phyloP scores from a whole-genome alignment of 2,888 invertebrate genomes.

The Lacanobia wlatinum region DNA sequence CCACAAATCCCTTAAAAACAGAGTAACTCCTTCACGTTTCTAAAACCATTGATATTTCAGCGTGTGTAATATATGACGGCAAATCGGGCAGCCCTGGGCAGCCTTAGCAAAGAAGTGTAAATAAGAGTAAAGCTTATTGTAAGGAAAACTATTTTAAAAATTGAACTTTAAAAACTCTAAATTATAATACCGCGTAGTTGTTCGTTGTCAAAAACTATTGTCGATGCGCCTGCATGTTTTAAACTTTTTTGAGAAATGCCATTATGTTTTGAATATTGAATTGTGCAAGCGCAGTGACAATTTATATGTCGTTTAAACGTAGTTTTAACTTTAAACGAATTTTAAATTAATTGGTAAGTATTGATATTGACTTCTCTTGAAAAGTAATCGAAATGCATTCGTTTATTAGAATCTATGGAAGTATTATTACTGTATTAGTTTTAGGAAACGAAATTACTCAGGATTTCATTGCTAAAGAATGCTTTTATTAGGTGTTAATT shows the following conservation, averaged over 20 bases:
- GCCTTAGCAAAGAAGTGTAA: slow-evolving; percentile 40
- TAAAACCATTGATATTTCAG: slow-evolving; percentile 37
- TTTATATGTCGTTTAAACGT: slow-evolving; percentile 14
- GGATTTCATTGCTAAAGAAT: neutral
- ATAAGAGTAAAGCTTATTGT: slow-evolving; percentile 46
- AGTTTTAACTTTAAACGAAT: slow-evolving; percentile 20
- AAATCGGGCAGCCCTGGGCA: slow-evolving; percentile 35
- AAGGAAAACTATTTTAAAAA: slow-evolving; percentile 28
- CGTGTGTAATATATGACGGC: slow-evolving; percentile 9
- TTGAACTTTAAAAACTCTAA: slow-evolving; percentile 10
- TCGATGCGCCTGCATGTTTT: slow-evolving; percentile 12
- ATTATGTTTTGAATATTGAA: slow-evolving; percentile 21
- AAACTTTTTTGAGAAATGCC: neutral
- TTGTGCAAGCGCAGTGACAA: slow-evolving; percentile 11
- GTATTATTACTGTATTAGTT: slow-evolving; percentile 57
- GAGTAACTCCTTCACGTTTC: slow-evolving; percentile 20
- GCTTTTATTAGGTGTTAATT: slow-evolving; percentile 19
- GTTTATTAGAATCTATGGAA: slow-evolving; percentile 38
- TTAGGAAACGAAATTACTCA: slow-evolving; percentile 34
- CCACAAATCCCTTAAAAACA: neutral
- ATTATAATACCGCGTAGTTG: slow-evolving; percentile 23
- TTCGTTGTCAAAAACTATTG: slow-evolving; percentile 27
- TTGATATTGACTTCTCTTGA: slow-evolving; percentile 13
- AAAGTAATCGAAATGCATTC: slow-evolving; percentile 36
- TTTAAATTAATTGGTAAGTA: slow-evolving; percentile 22